Conservation (phyloP, 2,888 invertebrate genomes). For the Ectemnius lituratus region DNA sequence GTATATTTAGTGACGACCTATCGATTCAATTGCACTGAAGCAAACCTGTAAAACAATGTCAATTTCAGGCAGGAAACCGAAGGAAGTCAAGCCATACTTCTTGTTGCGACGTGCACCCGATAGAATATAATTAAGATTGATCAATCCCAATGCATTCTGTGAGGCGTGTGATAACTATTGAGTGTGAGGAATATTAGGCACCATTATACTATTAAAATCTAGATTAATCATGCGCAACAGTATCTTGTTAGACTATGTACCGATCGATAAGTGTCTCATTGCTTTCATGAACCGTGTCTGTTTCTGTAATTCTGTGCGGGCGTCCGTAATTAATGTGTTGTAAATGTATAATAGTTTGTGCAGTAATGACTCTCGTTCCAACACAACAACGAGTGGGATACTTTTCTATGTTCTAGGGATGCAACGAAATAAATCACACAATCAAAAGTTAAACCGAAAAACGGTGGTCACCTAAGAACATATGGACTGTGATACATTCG, state of each 20-base stretch:
- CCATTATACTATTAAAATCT: conserved; percentile 49
- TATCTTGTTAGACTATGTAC: conserved; percentile 59
- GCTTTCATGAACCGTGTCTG: conserved; percentile 54
- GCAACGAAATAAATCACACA: too few species aligned
- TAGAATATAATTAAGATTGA: conserved; percentile 34
- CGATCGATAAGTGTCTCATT: conserved; percentile 59
- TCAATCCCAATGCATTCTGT: conserved; percentile 45
- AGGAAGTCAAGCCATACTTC: conserved; percentile 42
- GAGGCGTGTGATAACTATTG: conserved; percentile 44
- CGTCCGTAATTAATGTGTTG: conserved; percentile 60
- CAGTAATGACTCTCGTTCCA: conserved; percentile 64
- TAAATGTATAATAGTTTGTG: conserved; percentile 62
- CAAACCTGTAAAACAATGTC: conserved; percentile 42
- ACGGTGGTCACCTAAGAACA: too few species aligned
- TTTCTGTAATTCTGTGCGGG: conserved; percentile 56
- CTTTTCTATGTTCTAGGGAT: too few species aligned
- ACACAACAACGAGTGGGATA: too few species aligned
- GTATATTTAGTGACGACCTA: conserved; percentile 23
- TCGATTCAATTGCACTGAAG: conserved; percentile 35
- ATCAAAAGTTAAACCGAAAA: too few species aligned
- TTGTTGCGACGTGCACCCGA: too few species aligned
- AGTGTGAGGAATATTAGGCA: conserved; percentile 48
- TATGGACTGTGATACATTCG: too few species aligned
- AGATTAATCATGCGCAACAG: conserved; percentile 52
- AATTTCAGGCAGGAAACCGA: conserved; percentile 50